A percentile compares a stretch with the other conserved stretches of the same genome.
Conservation (phyloP, 2,797 vertebrate species). For the Cynodonichthys magdalenae region DNA sequence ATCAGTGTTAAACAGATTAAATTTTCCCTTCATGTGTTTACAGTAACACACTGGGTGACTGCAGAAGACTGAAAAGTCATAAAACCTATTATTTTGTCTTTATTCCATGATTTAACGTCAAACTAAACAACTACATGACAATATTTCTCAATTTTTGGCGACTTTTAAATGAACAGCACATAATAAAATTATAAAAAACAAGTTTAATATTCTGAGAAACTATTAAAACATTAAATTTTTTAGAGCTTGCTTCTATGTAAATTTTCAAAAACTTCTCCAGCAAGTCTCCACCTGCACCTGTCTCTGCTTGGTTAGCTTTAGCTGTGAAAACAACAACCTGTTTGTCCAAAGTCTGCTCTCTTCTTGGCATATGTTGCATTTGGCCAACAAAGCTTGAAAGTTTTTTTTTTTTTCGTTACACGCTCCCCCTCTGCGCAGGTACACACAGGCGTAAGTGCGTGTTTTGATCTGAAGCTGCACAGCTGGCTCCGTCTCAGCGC, state of each 20-base stretch:
- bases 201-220: too few relatives aligned
- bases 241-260: too few relatives aligned
- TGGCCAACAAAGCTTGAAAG: background rate
- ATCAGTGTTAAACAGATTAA: too few relatives aligned
- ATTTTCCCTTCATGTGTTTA: too few relatives aligned
- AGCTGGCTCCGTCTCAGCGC: constrained; percentile 56
- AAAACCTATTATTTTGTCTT: too few relatives aligned
- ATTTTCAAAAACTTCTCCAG: background rate
- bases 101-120: background rate
- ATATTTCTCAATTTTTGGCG: background rate
- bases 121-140: background rate
- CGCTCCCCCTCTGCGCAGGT: background rate
- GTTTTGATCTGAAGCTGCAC: constrained; percentile 35
- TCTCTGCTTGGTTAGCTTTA: background rate
- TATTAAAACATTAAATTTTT: too few relatives aligned
- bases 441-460: background rate
- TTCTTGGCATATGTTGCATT: constrained; percentile 6
- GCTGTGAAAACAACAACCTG: background rate
- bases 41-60: too few relatives aligned
- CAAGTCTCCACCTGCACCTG: constrained; percentile 1
- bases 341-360: background rate
- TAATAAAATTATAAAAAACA: background rate
- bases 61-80: too few relatives aligned
- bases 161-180: background rate
- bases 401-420: background rate